A percentile compares a stretch with the other conserved stretches of the same genome.
phyloP scores from a whole-genome alignment of 2,888 invertebrate genomes.

The Eristalinus aeneus region DNA sequence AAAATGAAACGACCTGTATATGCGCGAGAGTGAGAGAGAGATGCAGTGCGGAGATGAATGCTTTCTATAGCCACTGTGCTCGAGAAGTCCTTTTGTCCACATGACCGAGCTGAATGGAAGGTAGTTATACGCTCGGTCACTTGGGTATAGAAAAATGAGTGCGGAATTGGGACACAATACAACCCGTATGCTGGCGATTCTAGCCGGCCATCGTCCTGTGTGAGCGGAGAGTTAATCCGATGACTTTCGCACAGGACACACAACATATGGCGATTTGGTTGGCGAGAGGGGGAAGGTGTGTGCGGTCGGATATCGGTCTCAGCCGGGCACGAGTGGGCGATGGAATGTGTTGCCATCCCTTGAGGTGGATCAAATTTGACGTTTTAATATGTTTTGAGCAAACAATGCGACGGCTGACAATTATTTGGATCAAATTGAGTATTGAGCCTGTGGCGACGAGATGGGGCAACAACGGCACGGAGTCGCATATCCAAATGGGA shows the following conservation, averaged over 20 bases:
- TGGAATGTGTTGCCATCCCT: conserved; percentile 51
- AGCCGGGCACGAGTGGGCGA: conserved; percentile 1
- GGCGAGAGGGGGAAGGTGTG: not conserved
- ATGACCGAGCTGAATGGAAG: conserved; percentile 27
- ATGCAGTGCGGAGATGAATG: conserved; percentile 46
- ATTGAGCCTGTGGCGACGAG: conserved; percentile 5
- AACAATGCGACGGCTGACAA: conserved; percentile 54
- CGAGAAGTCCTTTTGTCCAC: conserved; percentile 53
- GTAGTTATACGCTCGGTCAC: conserved; percentile 64
- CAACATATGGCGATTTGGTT: conserved; percentile 29
- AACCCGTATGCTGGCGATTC: conserved; percentile 26
- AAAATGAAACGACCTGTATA: conserved; percentile 43
- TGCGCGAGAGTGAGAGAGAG: conserved; percentile 29
- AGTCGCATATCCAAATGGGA: not conserved
- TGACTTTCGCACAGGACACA: conserved; percentile 42
- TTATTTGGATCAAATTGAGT: conserved; percentile 53
- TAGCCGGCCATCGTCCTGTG: not conserved
- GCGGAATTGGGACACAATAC: conserved; percentile 28
- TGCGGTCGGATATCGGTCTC: not conserved
- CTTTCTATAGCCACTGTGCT: conserved; percentile 42
- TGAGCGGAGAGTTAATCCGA: conserved; percentile 53
- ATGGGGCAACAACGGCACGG: too few relatives aligned
- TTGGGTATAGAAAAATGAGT: conserved; percentile 44
- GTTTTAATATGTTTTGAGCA: conserved; percentile 65
- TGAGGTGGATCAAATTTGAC: conserved; percentile 65